A percentile compares a stretch with the other conserved stretches of the same genome.
These are phyloP conservation scores for Dynastes maya DNA, from an alignment of 2,888 invertebrate species.

Conservation along the genomic window DNA sequence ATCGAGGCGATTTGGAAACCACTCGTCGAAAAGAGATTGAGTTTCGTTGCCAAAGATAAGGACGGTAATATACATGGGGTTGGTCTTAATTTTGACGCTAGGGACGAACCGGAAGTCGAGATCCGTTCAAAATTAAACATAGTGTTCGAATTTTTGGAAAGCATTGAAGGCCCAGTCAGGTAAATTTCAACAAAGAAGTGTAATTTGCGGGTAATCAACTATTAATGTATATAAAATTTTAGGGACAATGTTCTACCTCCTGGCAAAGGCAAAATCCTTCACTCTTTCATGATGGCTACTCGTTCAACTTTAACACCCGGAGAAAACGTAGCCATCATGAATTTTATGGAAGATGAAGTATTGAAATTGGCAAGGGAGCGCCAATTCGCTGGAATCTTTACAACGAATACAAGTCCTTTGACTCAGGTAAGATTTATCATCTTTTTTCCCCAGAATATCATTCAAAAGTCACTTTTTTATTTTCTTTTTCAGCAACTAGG, in stretches of 20 bases:
- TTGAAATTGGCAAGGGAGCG: slow-evolving; percentile 78
- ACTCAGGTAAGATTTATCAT: slow-evolving; percentile 78
- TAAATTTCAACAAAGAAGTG: slow-evolving; percentile 61
- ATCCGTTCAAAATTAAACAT: slow-evolving; percentile 80
- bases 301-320: slow-evolving; percentile 76
- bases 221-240: slow-evolving; percentile 36
- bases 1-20: slow-evolving; percentile 81
- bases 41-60: slow-evolving; percentile 78
- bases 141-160: slow-evolving; percentile 86
- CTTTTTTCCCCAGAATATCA: neutral
- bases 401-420: slow-evolving; percentile 91
- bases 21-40: slow-evolving; percentile 80
- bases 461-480: neutral
- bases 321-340: slow-evolving; percentile 86
- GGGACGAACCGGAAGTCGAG: slow-evolving; percentile 84
- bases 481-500: slow-evolving; percentile 81
- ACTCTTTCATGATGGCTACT: slow-evolving; percentile 93
- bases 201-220: neutral
- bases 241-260: slow-evolving; percentile 76
- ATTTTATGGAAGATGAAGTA: slow-evolving; percentile 84
- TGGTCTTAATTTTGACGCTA: slow-evolving; percentile 86
- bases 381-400: slow-evolving; percentile 83
- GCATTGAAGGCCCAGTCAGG: slow-evolving; percentile 82
- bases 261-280: slow-evolving; percentile 81
- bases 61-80: slow-evolving; percentile 78